Percentiles rank a stretch among this genome's conserved stretches.
Evolutionary conservation across 1,140 invertebrate genomes (phyloP).

Genomic region (Scaptomyza hsui): DNA sequence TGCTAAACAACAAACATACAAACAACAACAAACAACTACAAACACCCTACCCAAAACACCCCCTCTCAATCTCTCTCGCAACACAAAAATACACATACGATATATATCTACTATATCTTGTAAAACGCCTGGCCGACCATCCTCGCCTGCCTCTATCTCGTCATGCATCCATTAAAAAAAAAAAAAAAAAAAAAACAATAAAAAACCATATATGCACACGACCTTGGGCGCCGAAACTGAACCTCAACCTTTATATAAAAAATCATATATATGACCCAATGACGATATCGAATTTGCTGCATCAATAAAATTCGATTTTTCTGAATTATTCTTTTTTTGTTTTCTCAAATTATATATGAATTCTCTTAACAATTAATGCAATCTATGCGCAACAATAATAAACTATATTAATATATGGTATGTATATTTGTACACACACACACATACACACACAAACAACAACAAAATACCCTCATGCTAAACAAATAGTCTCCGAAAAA

Average conservation of each 20-base stretch:
- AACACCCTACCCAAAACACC: slow-evolving; percentile 3
- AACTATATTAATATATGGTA: slow-evolving; percentile 70
- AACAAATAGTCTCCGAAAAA: slow-evolving; percentile 70
- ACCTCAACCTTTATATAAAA: background rate
- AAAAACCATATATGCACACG: slow-evolving; percentile 39
- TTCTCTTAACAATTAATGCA: slow-evolving; percentile 43
- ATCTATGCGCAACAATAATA: slow-evolving; percentile 52
- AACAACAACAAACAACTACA: slow-evolving; percentile 41
- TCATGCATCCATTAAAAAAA: slow-evolving; percentile 61
- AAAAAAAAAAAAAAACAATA: slow-evolving; percentile 39
- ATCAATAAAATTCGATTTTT: slow-evolving; percentile 49
- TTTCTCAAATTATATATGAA: slow-evolving; percentile 61
- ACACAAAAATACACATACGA: slow-evolving; percentile 11
- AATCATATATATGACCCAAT: background rate
- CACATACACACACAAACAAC: slow-evolving; percentile 2
- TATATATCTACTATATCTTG: slow-evolving; percentile 10
- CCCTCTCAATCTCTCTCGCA: slow-evolving; percentile 10
- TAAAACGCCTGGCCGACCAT: slow-evolving; percentile 42
- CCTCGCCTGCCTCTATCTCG: slow-evolving; percentile 40
- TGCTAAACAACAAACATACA: slow-evolving; percentile 71
- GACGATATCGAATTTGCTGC: slow-evolving; percentile 30
- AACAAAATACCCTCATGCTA: no score
- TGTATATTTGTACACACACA: slow-evolving; percentile 74
- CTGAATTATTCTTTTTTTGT: slow-evolving; percentile 62
- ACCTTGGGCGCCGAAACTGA: slow-evolving; percentile 37